Evolutionary conservation across 2,888 invertebrate species (phyloP).

Genomic region (Parasteatoda lunata): DNA sequence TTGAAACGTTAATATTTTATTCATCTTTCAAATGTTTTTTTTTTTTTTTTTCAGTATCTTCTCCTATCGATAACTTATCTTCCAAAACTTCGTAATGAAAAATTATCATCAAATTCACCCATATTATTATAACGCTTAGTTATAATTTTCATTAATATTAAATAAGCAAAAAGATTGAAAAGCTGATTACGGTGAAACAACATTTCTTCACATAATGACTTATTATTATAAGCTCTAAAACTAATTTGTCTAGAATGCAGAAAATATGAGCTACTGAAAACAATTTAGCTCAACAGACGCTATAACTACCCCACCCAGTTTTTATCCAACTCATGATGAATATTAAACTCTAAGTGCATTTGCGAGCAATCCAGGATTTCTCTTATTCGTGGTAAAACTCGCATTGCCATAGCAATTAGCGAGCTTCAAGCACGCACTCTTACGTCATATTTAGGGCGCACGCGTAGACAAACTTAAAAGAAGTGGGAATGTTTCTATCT

Average conservation of each 20-base stretch:
- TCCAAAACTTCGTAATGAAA: no score
- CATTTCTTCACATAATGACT: no score
- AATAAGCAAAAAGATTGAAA: no score
- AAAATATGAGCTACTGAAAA: not conserved
- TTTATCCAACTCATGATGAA: slow-evolving; percentile 11
- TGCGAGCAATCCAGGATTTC: slow-evolving; percentile 4
- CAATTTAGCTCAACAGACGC: not conserved
- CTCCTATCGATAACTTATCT: no score
- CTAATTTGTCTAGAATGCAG: not conserved
- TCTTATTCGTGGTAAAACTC: slow-evolving; percentile 14
- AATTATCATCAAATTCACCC: no score
- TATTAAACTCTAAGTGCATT: slow-evolving; percentile 18
- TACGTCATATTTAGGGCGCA: slow-evolving; percentile 28
- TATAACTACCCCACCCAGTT: slow-evolving; percentile 12
- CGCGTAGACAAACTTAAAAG: slow-evolving; percentile 13
- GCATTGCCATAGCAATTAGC: slow-evolving; percentile 57
- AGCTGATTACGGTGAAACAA: no score
- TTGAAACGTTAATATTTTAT: no score
- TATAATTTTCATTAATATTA: no score
- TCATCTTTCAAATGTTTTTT: no score
- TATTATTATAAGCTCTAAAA: not conserved
- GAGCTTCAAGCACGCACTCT: slow-evolving; percentile 27
- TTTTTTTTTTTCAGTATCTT: no score
- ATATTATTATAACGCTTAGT: no score
- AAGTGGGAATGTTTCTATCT: slow-evolving; percentile 48